phyloP scores from a whole-genome alignment of 2,113 vertebrate genomes.

The Axis porcinus region DNA sequence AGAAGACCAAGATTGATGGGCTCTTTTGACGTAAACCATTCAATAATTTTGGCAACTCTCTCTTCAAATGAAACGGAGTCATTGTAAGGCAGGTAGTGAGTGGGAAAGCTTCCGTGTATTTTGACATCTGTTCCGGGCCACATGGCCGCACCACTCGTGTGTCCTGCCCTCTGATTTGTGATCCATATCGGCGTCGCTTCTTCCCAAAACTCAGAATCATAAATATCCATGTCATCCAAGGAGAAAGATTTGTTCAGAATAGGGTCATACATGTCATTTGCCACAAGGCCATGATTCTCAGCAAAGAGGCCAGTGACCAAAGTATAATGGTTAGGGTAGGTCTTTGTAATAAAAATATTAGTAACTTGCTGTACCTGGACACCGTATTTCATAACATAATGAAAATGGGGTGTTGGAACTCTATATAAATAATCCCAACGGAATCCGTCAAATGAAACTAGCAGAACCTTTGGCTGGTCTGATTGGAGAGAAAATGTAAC shows the following conservation, averaged over 20 bases:
- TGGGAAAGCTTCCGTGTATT: conserved; percentile 86
- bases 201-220: conserved; percentile 91
- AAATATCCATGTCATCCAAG: conserved; percentile 82
- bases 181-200: conserved; percentile 91
- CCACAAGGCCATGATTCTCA: conserved; percentile 90
- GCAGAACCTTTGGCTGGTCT: conserved; percentile 81
- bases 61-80: conserved; percentile 86
- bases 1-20: conserved; percentile 90
- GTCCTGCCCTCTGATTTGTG: conserved; percentile 88
- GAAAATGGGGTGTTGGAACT: conserved; percentile 86
- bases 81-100: conserved; percentile 86
- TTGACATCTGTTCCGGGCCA: conserved; percentile 93
- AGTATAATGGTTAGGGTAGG: conserved; percentile 92
- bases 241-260: conserved; percentile 87
- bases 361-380: conserved; percentile 85
- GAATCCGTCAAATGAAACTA: conserved; percentile 94
- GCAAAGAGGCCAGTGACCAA: conserved; percentile 92
- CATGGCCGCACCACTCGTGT: conserved; percentile 89
- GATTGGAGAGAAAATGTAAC: conserved; percentile 10
- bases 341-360: conserved; percentile 91
- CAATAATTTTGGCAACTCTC: conserved; percentile 84
- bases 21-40: conserved; percentile 87
- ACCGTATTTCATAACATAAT: conserved; percentile 81
- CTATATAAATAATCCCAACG: conserved; percentile 92
- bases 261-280: conserved; percentile 93